phyloP scores from a whole-genome alignment of 2,888 invertebrate genomes.

The Oscheius sp. region DNA sequence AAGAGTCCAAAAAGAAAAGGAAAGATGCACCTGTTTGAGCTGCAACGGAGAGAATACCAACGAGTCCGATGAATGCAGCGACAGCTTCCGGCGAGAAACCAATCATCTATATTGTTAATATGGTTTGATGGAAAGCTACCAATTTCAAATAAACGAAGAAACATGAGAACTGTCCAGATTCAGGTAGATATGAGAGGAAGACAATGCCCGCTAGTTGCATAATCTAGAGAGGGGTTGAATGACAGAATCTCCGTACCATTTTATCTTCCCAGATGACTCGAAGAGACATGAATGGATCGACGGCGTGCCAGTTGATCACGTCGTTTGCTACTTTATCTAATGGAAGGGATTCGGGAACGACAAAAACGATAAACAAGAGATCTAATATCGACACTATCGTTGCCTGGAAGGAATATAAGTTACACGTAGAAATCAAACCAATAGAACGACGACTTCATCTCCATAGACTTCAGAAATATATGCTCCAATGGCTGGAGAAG shows the following conservation, averaged over 20 bases:
- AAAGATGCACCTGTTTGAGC: constrained; percentile 79
- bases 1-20: neutral
- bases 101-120: constrained; percentile 78
- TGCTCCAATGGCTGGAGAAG: constrained; percentile 93
- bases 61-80: constrained; percentile 94
- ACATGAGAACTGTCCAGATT: constrained; percentile 96
- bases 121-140: constrained; percentile 73
- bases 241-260: constrained; percentile 32
- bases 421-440: constrained; percentile 38
- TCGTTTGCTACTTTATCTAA: constrained; percentile 79
- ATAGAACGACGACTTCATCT: constrained; percentile 81
- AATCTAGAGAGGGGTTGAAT: constrained; percentile 75
- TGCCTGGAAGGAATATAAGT: constrained; percentile 76
- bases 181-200: constrained; percentile 95
- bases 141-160: constrained; percentile 98
- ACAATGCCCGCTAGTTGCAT: constrained; percentile 95
- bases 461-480: constrained; percentile 81
- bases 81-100: constrained; percentile 93
- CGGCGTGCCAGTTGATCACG: constrained; percentile 87
- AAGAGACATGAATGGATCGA: constrained; percentile 84
- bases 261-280: constrained; percentile 59
- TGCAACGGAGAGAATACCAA: constrained; percentile 92
- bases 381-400: constrained; percentile 93
- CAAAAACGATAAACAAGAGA: constrained; percentile 95
- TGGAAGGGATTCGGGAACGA: constrained; percentile 96